Evolutionary conservation across 1,140 invertebrate species (phyloP).

Genomic region (Nautilus pompilius): DNA sequence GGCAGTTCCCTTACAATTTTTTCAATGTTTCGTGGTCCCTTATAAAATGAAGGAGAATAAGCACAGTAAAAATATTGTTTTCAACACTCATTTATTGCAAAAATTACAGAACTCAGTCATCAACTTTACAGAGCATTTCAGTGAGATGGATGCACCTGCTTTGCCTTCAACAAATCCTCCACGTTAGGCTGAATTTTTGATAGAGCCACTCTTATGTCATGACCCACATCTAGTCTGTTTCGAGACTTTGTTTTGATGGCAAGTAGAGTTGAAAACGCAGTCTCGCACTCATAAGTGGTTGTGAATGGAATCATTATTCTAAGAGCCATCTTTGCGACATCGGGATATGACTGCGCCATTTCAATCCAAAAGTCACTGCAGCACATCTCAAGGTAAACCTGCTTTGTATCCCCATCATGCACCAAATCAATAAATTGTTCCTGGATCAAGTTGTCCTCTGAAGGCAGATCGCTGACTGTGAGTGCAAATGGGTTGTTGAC

Average conservation of each 20-base stretch:
- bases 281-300: not conserved
- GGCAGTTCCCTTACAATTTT: not conserved
- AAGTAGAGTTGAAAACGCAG: not conserved
- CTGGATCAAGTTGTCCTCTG: not conserved
- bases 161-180: not conserved
- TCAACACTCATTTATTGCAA: not conserved
- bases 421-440: not conserved
- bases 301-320: not conserved
- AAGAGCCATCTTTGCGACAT: not conserved
- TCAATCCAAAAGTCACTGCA: not conserved
- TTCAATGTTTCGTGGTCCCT: not conserved
- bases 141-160: not conserved
- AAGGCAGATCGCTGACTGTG: not conserved
- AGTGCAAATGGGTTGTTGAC: not conserved
- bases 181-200: not conserved
- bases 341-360: not conserved
- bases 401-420: not conserved
- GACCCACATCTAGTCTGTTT: not conserved
- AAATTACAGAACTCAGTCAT: not conserved
- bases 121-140: not conserved
- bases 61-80: not conserved
- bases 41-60: not conserved
- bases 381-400: not conserved
- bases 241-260: not conserved
- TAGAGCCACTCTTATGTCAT: not conserved